Base-by-base conservation (phyloP, 2,797 vertebrate genomes). In the Smutsia gigantea region DNA sequence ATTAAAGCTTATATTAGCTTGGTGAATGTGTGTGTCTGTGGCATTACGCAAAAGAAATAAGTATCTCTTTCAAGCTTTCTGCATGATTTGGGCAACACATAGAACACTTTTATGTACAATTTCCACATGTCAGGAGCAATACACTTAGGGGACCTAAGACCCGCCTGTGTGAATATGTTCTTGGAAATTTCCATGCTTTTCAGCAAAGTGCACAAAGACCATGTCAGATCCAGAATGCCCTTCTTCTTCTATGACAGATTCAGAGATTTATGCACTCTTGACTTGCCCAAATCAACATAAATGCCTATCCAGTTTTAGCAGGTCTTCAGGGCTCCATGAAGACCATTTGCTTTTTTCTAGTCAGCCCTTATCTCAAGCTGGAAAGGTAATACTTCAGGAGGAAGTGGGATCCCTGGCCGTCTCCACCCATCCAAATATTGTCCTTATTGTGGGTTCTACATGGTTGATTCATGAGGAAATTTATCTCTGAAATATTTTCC, bases 401-500 rank as follows among this genome's bases (percentile, higher is more conserved):
- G 34, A 82, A 18, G 12, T 63, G 46, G 42, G 25, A 11, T 77
- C 63, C 39, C 39, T 88, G 49, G 82, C 27, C 27, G 57, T 88
- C 39, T 4, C 18, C 11, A n/a, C 23, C 46, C 31, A 86, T 42
- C 69, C 25, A 94, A 93, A 78, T 59, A 79, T 10, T 68, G 55
- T 72, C 51, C 61, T 85, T 86, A 63, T 39, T 39, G 55, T 61
- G 6, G 61, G 31, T 87, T 87, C 87, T 66, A 31, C 14, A 34
- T 23, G 51, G 39, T 57, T 93, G 63, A 83, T 19, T 83, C 68
- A 94, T 51, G 57, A 83, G 59, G 69, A 39, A 29, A 87, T 46
- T 66, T 93, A n/a, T 85, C 18, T 69, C 37, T 90, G 75, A 84
- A 79, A 79, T 87, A 75, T 25, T 64, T 87, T 74, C 84, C 64